A percentile compares a stretch with the other conserved stretches of the same genome.
These are phyloP conservation scores for Omphaloscelis lunosa DNA, from an alignment of 2,888 invertebrate species.

Conservation along the genomic window DNA sequence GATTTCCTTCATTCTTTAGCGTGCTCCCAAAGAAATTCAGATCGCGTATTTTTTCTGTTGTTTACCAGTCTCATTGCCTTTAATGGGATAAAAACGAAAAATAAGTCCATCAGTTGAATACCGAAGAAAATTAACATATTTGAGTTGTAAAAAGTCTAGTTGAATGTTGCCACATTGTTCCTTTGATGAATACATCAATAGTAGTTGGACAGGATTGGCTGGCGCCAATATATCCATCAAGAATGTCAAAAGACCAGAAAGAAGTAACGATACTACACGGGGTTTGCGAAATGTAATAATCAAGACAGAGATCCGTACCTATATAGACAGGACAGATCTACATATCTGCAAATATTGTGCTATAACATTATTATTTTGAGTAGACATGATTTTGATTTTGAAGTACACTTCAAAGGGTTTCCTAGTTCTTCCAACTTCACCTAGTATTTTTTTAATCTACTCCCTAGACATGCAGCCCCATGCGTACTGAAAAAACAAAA, in stretches of 20 bases:
- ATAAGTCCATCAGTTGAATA: neutral
- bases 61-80: neutral
- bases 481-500: neutral
- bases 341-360: neutral
- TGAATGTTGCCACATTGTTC: neutral
- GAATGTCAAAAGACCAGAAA: neutral
- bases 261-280: neutral
- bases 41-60: neutral
- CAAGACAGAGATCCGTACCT: neutral
- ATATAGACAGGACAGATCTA: neutral
- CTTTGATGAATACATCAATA: neutral
- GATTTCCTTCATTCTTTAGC: constrained; percentile 58
- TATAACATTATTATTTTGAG: neutral
- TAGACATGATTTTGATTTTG: too few species aligned
- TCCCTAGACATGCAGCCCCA: neutral
- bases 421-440: too few species aligned
- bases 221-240: neutral
- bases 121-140: neutral
- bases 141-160: neutral
- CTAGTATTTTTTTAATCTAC: neutral
- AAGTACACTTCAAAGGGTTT: neutral
- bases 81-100: neutral
- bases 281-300: neutral
- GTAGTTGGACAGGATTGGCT: neutral
- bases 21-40: constrained; percentile 28